Base-by-base conservation (phyloP, 2,888 invertebrate genomes). In the Clivina fossor region DNA sequence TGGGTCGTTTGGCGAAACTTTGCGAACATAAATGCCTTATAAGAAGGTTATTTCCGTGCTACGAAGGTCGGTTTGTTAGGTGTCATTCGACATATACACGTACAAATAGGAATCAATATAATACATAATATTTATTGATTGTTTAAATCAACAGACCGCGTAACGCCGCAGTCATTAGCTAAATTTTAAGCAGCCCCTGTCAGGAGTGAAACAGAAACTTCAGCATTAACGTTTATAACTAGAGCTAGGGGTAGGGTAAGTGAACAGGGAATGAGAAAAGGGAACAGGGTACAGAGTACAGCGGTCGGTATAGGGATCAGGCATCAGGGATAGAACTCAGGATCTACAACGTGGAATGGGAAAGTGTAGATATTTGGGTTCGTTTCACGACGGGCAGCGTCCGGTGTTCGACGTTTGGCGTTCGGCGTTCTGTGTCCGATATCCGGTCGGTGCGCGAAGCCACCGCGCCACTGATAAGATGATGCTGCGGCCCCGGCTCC, bases 361-460 rank as follows among this genome's bases (percentile, higher is more conserved):
- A 30, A 30, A 11, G 30, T 30, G 30, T 13, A 30, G n/a, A n/a
- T n/a, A n/a, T 13, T 30, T 30, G 9, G 30, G 26, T 41, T 24
- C 24, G 15, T 20, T 5, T 35, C 5, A 18, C 2, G 18, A 35
- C 35, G 15, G 18, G 15, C 16, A 16, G 16, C 18, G 35, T 35
- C 35, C 35, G 35, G 38, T 4, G 38, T 38, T 38, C 38, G 44
- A 44, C 26, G 26, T 24, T 44, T 44, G 48, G 24, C 35, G 37
- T 11, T 37, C 37, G 48, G 37, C 37, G 37, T 48, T 37, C 48
- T 35, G 48, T 19, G n/a, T 11, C 48, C 37, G 48, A 48, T 48
- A 48, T 48, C 48, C 48, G 48, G 48, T 19, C 15, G 26, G 5
- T 26, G 8, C 16, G n/a, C 13, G 13, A 16, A 26, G 26, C 30